Base-by-base conservation (phyloP, 1,140 invertebrate species). In the Drosophila insularis region DNA sequence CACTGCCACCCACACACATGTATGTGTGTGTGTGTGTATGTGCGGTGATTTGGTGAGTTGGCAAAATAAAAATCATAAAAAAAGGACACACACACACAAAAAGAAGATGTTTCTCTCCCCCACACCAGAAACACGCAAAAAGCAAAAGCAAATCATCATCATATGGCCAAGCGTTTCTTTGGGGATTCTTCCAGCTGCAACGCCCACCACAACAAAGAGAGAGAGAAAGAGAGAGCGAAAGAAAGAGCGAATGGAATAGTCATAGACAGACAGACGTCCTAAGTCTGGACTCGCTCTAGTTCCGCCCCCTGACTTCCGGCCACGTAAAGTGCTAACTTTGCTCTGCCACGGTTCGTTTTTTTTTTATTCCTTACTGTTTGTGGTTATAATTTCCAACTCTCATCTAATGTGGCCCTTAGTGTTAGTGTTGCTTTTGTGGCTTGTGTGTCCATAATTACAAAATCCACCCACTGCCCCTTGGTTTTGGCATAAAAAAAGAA, bases 301-400 rank as follows among this genome's bases (percentile, higher is more conserved):
- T 90, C 80, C 87, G 80, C 87, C 87, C 82, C 80, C 82, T 55
- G 87, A 80, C 82, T 90, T 90, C 87, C 87, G 87, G 62, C 71
- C 67, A 71, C 61, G 74, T 50, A 77, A 86, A 87, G 79, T 86
- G 81, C 82, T 70, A 78, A 61, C 64, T 76, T 50, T 62, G 60
- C 39, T 46, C 58, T 63, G 39, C 32, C 14, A 10, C 39, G 65
- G 66, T 79, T 55, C 74, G 40, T 79, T 64, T 69, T 54, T 63
- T 54, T 39, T 31, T n/a, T 37, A n/a, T 17, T 19, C 17, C 32
- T 13, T 68, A 37, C 1, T 46, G 61, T 17, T 19, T 79, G 69
- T 75, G 72, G 54, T 55, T 74, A 81, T 73, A 69, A 76, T 76
- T 75, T 66, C 21, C 46, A 21, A 66, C 59, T 40, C 65, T 50